Evolutionary conservation across 2,888 invertebrate genomes (phyloP), one percentile per base, ranked within the genome.

Genomic region (Drosophila macrospina): DNA sequence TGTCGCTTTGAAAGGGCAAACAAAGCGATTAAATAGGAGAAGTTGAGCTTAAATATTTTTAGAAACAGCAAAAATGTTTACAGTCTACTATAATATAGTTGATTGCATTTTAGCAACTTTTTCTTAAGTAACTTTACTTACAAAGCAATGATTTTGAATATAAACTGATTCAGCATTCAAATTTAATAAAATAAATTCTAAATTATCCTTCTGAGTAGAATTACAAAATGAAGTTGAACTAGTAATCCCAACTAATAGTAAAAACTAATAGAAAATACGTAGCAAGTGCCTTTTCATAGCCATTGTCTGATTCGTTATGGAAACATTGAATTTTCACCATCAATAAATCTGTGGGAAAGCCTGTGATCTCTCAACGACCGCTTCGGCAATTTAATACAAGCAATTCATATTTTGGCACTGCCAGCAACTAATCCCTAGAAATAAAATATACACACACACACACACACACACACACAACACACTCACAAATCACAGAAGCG

Each of bases 361-460:
- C 56, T 42, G 44, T 52, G 64, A 80, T 57, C 71, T 57, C 68
- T 61, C 64, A 62, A 52, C 74, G 47, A 68, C 24, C 57, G 55
- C 59, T 66, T 47, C 30, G 44, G 55, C 63, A 74, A 80, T 72
- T 79, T 80, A 65, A 64, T 78, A 16, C 54, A 44, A 71, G 62
- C 74, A 74, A 80, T 78, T 79, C 78, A 78, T 72, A 80, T 78
- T 79, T 79, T 79, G 78, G 42, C 78, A 74, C 81, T 74, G 57
- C 60, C 55, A 34, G 55, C 62, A 37, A 79, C 78, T 80, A 79
- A 80, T 79, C 81, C 78, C 63, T 47, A 37, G 59, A 55, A 61
- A 65, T 69, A 60, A 55, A 47, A 39, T 44, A 52, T 45, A 57
- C 37, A 59, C 15, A 24, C 10, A 42, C 11, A 41, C 24, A 28